These are phyloP conservation scores for Rhynchonycteris naso DNA, from an alignment of 2,797 vertebrate genomes.

Conservation along the genomic window DNA sequence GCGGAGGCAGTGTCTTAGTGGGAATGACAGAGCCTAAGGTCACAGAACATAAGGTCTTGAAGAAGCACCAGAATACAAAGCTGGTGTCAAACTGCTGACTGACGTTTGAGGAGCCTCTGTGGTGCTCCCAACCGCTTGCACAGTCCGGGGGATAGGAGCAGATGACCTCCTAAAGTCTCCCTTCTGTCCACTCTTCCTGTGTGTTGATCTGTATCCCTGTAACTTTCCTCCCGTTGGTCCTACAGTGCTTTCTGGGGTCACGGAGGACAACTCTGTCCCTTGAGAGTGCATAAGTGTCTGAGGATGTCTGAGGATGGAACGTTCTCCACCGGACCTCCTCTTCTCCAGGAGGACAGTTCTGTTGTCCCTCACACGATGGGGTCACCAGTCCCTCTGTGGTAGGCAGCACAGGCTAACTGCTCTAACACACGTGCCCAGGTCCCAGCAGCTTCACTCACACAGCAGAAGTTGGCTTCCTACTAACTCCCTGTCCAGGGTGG, in stretches of 20 bases:
- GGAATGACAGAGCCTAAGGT: not conserved
- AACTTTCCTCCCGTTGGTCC: too few species aligned
- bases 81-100: not conserved
- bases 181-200: not conserved
- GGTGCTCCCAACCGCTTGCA: not conserved
- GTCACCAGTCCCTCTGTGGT: not conserved
- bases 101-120: rapidly evolving
- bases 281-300: not conserved
- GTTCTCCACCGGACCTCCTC: not conserved
- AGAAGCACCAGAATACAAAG: not conserved
- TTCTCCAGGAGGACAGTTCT: not conserved
- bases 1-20: not conserved
- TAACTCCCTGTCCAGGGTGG: not conserved
- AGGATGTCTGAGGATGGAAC: not conserved
- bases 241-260: not conserved
- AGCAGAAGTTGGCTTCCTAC: not conserved
- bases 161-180: not conserved
- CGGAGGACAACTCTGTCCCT: too few species aligned
- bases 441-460: not conserved
- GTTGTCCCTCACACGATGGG: not conserved
- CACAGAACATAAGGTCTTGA: not conserved
- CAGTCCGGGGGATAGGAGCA: not conserved
- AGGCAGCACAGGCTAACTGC: not conserved
- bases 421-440: rapidly evolving
- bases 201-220: not conserved